A percentile compares a stretch with the other conserved stretches of the same genome.
Conservation (phyloP, 1,140 invertebrate species). For the Drosophila sp. region DNA sequence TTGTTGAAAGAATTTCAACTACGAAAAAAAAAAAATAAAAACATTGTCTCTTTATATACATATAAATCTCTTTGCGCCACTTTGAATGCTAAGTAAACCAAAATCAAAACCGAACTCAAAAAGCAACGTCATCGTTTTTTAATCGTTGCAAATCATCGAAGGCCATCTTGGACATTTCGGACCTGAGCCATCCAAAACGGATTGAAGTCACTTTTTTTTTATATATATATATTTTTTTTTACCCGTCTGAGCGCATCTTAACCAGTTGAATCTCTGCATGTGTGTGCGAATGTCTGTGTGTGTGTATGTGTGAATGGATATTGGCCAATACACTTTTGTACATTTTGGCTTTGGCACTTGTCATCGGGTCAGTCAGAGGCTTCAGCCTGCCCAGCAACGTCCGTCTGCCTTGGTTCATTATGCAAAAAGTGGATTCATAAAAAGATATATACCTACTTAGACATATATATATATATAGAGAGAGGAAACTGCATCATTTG, state of each 20-base stretch:
- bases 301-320: slow-evolving; percentile 14
- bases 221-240: background rate
- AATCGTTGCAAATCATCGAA: slow-evolving; percentile 74
- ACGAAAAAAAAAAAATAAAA: slow-evolving; percentile 18
- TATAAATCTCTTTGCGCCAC: slow-evolving; percentile 64
- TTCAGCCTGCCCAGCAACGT: slow-evolving; percentile 27
- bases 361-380: slow-evolving; percentile 20
- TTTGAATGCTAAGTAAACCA: slow-evolving; percentile 69
- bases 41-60: slow-evolving; percentile 53
- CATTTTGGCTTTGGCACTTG: slow-evolving; percentile 49
- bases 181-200: slow-evolving; percentile 46
- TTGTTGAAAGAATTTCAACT: slow-evolving; percentile 43
- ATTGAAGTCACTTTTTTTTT: slow-evolving; percentile 62
- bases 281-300: slow-evolving; percentile 28
- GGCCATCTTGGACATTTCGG: slow-evolving; percentile 75
- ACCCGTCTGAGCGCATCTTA: slow-evolving; percentile 63
- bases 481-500: slow-evolving; percentile 20
- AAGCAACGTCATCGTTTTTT: slow-evolving; percentile 68
- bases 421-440: slow-evolving; percentile 61
- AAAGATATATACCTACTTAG: slow-evolving; percentile 18
- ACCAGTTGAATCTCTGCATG: slow-evolving; percentile 54
- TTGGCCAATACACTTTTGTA: slow-evolving; percentile 52
- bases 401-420: slow-evolving; percentile 30
- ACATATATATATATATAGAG: background rate
- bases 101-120: slow-evolving; percentile 13